phyloP scores from a whole-genome alignment of 2,113 vertebrate species.

The Tenebrosternarchus preto region DNA sequence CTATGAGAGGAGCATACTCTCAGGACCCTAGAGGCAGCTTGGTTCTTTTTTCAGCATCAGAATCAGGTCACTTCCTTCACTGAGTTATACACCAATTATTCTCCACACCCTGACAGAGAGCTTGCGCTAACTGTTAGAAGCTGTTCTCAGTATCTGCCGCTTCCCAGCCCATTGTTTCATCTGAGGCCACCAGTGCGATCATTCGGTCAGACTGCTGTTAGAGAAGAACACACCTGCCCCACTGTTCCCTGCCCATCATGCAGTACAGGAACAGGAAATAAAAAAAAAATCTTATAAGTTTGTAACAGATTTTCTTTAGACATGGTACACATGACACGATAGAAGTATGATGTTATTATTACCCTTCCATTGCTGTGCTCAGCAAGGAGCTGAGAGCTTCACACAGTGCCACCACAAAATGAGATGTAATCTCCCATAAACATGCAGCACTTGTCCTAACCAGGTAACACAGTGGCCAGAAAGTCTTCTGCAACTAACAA shows the following conservation, averaged over 20 bases:
- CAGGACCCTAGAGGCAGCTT: neutral
- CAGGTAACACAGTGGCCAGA: neutral
- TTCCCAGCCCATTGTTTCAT: neutral
- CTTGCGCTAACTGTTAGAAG: neutral
- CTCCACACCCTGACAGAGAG: slow-evolving; percentile 6
- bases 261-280: neutral
- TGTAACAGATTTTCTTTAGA: neutral
- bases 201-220: neutral
- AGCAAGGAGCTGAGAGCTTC: neutral
- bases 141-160: neutral
- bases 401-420: neutral
- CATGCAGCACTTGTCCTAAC: neutral
- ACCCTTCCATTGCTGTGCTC: too few species aligned
- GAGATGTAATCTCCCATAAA: neutral
- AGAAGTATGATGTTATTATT: neutral
- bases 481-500: neutral
- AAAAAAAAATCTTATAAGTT: neutral
- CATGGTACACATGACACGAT: neutral
- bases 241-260: neutral
- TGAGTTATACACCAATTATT: slow-evolving; percentile 34
- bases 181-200: neutral
- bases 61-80: slow-evolving; percentile 41
- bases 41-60: slow-evolving; percentile 23
- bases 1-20: neutral
- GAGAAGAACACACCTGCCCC: neutral